Base-by-base conservation (phyloP, 1,140 invertebrate genomes). In the Prorops nasuta region DNA sequence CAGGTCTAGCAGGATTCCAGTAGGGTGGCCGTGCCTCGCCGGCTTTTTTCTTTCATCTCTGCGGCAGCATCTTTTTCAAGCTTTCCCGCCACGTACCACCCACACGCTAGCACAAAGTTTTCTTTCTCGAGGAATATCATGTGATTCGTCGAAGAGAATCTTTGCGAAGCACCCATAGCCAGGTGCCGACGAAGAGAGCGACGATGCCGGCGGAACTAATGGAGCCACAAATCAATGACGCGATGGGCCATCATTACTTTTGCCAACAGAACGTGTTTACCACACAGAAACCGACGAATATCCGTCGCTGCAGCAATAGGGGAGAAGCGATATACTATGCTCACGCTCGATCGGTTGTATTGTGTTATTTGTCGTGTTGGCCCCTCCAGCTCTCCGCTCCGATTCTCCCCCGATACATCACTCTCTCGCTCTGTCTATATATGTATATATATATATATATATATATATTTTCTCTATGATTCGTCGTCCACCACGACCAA, bases 141-240 rank as follows among this genome's bases (percentile, higher is more conserved):
- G 47, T 42, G 19, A 40, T 34, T 43, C 37, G 41, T 32, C 22
- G 38, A 20, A 35, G 28, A 4, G 4, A 10, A 28, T 28, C 24
- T 28, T 28, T 10, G 24, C 10, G 36, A 42, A 44, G n/a, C n/a
- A n/a, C n/a, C n/a, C 44, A 21, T 24, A 17, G 49, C 73, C 73
- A 77, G 73, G 72, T 76, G 73, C 49, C 60, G 60, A 64, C 61
- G 54, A 67, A 10, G 24, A 28, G 10, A 4, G 24, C 24, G 66
- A 64, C 72, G n/a, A n/a, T n/a, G n/a, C n/a, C n/a, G n/a, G n/a
- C 66, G 66, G 59, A 76, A 71, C 70, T 76, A 76, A 77, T 77
- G 64, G 69, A 72, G 69, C 69, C 54, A 75, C 73, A 76, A 75
- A 77, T 76, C 74, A 77, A 77, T 74, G 63, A 60, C 46, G 56